A percentile compares a stretch with the other conserved stretches of the same genome.
phyloP scores from a whole-genome alignment of 2,113 vertebrate genomes.

The Brienomyrus brachyistius region DNA sequence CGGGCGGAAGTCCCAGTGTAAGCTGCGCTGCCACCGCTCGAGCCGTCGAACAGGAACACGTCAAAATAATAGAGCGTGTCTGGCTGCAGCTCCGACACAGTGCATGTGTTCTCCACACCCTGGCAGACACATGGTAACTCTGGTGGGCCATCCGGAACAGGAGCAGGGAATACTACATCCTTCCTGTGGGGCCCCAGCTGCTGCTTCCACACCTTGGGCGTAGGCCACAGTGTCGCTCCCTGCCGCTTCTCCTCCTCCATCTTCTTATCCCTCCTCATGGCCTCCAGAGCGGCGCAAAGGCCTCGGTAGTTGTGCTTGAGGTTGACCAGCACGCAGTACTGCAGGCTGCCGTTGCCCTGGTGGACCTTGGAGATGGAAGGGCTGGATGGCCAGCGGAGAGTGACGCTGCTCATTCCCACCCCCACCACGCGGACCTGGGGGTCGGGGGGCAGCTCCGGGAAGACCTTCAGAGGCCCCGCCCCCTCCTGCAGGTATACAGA shows the following conservation, averaged over 20 bases:
- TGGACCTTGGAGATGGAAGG: conserved; percentile 50
- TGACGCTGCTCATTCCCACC: conserved; percentile 71
- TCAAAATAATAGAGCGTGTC: conserved; percentile 80
- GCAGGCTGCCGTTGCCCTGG: conserved; percentile 45
- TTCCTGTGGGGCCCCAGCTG: conserved; percentile 48
- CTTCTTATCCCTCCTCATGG: conserved; percentile 22
- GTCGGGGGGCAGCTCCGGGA: conserved; percentile 70
- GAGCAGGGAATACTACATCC: conserved; percentile 20
- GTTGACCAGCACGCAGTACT: conserved; percentile 78
- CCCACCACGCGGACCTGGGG: conserved; percentile 64
- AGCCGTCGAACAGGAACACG: conserved; percentile 67
- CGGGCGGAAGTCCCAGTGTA: conserved; percentile 68
- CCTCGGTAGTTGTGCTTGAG: conserved; percentile 71
- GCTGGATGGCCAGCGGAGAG: conserved; percentile 74
- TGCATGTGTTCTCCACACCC: conserved; percentile 70
- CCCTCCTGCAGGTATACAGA: conserved; percentile 66
- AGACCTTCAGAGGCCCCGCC: conserved; percentile 50
- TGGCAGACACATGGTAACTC: conserved; percentile 65
- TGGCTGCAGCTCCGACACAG: conserved; percentile 65
- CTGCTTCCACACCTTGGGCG: conserved; percentile 57
- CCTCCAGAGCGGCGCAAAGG: conserved; percentile 65
- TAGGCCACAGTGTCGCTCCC: conserved; percentile 42
- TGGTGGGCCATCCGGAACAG: conserved; percentile 26
- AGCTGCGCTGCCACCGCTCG: conserved; percentile 63
- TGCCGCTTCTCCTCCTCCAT: conserved; percentile 36